Conservation (phyloP, 2,797 vertebrate species). For the Microctenopoma stevenorrisi region DNA sequence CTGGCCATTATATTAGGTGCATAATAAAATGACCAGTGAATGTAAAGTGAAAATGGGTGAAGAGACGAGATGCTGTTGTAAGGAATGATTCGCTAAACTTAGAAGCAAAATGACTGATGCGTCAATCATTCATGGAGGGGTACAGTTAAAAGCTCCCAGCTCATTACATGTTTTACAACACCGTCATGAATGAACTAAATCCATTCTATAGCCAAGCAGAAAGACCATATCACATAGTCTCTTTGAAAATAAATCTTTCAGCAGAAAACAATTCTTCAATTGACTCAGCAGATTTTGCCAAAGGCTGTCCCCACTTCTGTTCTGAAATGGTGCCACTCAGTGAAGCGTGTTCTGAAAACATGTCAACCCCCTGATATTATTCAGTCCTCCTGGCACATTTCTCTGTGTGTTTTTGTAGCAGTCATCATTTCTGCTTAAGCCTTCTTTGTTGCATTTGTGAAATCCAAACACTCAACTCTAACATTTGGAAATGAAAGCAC, state of each 20-base stretch:
- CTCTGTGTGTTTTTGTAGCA: constrained; percentile 64
- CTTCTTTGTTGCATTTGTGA: constrained; percentile 67
- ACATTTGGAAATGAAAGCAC: constrained; percentile 66
- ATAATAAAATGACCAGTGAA: too few relatives aligned
- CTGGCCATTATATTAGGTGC: too few relatives aligned
- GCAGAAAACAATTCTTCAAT: constrained; percentile 66
- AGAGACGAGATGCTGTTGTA: background rate
- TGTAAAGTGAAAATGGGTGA: background rate
- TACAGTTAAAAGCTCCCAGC: constrained; percentile 30
- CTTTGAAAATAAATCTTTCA: constrained; percentile 59
- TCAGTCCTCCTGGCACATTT: constrained; percentile 66
- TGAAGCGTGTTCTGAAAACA: constrained; percentile 65
- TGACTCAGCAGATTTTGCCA: constrained; percentile 74
- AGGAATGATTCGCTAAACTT: constrained; percentile 33
- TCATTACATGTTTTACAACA: constrained; percentile 46
- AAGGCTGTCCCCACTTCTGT: constrained; percentile 70
- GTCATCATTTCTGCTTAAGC: constrained; percentile 74
- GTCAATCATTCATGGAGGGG: constrained; percentile 36
- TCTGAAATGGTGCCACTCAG: constrained; percentile 67
- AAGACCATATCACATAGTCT: constrained; percentile 46
- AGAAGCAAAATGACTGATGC: constrained; percentile 17
- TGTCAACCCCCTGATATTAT: constrained; percentile 66
- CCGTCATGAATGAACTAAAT: constrained; percentile 58
- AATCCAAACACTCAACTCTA: constrained; percentile 62
- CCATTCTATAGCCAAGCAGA: constrained; percentile 38